Base-by-base conservation (phyloP, 2,888 invertebrate species). In the Drosophila neoperkinsi region DNA sequence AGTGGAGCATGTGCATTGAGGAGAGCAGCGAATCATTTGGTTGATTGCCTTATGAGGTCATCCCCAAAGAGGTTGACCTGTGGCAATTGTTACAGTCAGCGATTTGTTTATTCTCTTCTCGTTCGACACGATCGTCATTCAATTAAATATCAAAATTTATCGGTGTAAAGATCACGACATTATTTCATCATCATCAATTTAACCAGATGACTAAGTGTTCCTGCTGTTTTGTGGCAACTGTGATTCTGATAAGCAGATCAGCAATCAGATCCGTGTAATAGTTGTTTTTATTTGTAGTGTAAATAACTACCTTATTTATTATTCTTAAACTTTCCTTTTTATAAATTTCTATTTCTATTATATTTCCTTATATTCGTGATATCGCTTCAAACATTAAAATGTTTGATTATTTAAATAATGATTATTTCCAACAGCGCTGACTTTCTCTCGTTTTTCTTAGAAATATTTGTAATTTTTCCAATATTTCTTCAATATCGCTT, bases 141-240 rank as follows among this genome's bases (percentile, higher is more conserved):
- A 87, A 84, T 84, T 89, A 79, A 84, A 71, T 2, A 84, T 74
- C 69, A 64, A 67, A 72, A 84, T 87, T 81, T 67, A 53, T 56
- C 63, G 21, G 9, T 30, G 41, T n/a, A 61, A 60, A 69, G 70
- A 59, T 77, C 72, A 49, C 53, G 77, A 75, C 66, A 68, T 74
- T 56, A 62, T 67, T 66, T 64, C 41, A 71, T 58, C 33, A 55
- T 59, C 56, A 60, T 51, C 56, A 68, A 68, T 76, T 66, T 58
- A 55, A n/a, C 50, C 3, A 30, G 31, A 74, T 78, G 60, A 74
- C 52, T 57, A 60, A 68, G 36, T 62, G 31, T 50, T 50, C 16
- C 31, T 41, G 21, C 21, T 59, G 13, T 38, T 30, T 56, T 50
- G 21, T 18, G 25, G 25, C 25, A 36, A 36, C 4, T 36, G 7